Conservation (phyloP, 2,113 vertebrate species). For the Mastomys natalensis region DNA sequence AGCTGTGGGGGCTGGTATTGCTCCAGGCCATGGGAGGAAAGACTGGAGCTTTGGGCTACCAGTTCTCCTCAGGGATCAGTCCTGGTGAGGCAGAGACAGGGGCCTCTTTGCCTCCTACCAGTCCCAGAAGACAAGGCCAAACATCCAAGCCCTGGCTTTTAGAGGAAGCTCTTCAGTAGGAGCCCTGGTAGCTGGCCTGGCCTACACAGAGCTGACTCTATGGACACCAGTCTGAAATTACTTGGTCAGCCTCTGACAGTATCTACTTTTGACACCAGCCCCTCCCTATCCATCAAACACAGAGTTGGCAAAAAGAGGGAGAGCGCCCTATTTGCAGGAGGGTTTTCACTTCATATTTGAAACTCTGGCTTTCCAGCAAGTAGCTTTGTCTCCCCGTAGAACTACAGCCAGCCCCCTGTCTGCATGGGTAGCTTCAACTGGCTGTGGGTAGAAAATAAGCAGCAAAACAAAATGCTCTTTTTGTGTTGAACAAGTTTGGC, state of each 20-base stretch:
- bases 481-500: background rate
- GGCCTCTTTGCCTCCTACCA: background rate
- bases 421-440: background rate
- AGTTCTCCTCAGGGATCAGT: background rate
- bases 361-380: background rate
- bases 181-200: background rate
- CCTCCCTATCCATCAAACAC: background rate
- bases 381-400: background rate
- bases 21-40: background rate
- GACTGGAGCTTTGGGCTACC: background rate
- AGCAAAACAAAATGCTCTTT: background rate
- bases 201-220: background rate
- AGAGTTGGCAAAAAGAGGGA: background rate
- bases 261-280: rapidly evolving
- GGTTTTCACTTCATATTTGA: background rate
- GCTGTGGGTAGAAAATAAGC: background rate
- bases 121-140: background rate
- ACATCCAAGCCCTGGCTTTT: rapidly evolving
- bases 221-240: background rate
- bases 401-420: background rate
- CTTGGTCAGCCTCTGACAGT: background rate
- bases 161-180: background rate
- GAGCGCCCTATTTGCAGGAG: background rate
- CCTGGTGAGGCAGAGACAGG: background rate
- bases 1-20: background rate